Conservation (phyloP, 2,113 vertebrate species). For the Channa argus region DNA sequence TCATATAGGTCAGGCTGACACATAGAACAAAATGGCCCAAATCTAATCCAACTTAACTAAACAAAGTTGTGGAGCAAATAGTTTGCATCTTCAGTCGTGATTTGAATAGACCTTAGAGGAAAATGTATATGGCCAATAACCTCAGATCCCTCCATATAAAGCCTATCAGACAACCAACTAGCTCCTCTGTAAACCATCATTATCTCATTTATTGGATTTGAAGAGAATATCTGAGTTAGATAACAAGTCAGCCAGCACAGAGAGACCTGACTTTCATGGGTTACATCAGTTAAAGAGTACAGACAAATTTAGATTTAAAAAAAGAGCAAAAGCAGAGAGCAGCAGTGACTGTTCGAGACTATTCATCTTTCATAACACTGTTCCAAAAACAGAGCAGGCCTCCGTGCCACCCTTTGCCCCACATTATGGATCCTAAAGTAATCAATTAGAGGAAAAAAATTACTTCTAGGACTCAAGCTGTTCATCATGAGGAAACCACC, state of each 20-base stretch:
- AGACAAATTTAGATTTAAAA: constrained; percentile 44
- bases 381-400: constrained; percentile 36
- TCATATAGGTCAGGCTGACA: constrained; percentile 59
- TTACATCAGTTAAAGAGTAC: constrained; percentile 47
- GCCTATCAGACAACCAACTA: constrained; percentile 22
- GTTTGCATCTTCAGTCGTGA: constrained; percentile 9
- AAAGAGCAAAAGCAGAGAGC: not conserved
- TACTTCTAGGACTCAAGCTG: constrained; percentile 40
- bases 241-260: constrained; percentile 43
- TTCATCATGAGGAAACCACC: constrained; percentile 34
- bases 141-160: constrained; percentile 27
- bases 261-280: constrained; percentile 49
- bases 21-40: constrained; percentile 55
- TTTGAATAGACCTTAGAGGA: constrained; percentile 17
- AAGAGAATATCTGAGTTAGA: constrained; percentile 53
- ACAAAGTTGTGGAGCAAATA: constrained; percentile 43
- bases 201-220: constrained; percentile 41
- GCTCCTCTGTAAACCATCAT: constrained; percentile 20
- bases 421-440: constrained; percentile 51
- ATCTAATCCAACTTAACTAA: constrained; percentile 42
- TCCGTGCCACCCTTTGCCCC: constrained; percentile 43
- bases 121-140: constrained; percentile 31
- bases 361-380: constrained; percentile 59
- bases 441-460: constrained; percentile 47
- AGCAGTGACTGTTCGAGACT: constrained; percentile 39